phyloP scores from a whole-genome alignment of 2,888 invertebrate species.

The Apantesis nais region DNA sequence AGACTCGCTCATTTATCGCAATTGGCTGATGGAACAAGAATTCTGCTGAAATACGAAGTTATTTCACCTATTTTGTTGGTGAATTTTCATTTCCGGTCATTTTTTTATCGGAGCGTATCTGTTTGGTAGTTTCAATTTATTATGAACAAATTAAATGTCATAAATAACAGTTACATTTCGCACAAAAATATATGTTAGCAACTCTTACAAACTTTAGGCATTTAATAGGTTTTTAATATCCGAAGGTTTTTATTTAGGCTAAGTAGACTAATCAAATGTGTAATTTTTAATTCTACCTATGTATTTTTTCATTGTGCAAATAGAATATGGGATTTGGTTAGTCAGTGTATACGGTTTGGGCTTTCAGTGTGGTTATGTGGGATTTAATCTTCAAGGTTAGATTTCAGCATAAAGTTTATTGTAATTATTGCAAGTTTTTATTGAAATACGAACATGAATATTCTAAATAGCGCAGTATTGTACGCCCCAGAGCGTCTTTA shows the following conservation, averaged over 20 bases:
- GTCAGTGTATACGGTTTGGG: neutral
- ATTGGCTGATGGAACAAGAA: constrained; percentile 71
- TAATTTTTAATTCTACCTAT: neutral
- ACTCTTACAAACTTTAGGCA: neutral
- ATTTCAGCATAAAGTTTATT: neutral
- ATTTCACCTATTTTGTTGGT: constrained; percentile 51
- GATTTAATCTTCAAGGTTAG: neutral
- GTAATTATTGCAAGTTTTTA: neutral
- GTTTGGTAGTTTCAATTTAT: constrained; percentile 15
- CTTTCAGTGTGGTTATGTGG: neutral
- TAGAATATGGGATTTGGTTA: neutral
- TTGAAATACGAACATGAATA: neutral
- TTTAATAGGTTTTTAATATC: neutral
- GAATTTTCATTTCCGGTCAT: constrained; percentile 25
- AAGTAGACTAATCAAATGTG: neutral
- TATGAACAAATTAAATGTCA: neutral
- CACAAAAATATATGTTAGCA: neutral
- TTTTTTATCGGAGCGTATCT: constrained; percentile 23
- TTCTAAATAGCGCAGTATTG: neutral
- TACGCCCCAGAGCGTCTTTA: neutral
- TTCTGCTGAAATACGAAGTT: constrained; percentile 60
- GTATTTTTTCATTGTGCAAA: neutral
- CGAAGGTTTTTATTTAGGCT: neutral
- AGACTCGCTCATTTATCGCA: constrained; percentile 74
- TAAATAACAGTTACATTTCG: neutral